These are phyloP conservation scores for Anguilla anguilla DNA, from an alignment of 2,797 vertebrate species.

Conservation along the genomic window DNA sequence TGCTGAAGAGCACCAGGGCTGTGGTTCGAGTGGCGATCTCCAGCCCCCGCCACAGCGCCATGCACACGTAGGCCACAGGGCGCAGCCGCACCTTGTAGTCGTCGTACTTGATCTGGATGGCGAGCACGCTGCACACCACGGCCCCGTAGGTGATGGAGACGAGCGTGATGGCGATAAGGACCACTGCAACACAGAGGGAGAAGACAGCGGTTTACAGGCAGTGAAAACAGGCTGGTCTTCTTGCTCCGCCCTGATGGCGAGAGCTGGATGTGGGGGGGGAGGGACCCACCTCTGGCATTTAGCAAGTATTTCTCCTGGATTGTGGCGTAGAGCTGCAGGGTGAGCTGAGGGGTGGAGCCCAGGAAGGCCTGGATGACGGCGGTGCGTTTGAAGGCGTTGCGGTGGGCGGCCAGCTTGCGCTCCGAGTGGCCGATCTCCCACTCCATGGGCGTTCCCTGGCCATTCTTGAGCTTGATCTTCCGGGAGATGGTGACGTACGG, in stretches of 20 bases:
- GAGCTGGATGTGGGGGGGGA: no score
- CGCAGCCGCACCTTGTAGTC: conserved; percentile 89
- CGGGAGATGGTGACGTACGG: conserved; percentile 92
- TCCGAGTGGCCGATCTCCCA: conserved; percentile 88
- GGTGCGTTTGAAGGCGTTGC: conserved; percentile 92
- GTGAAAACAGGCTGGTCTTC: neutral
- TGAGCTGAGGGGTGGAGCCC: conserved; percentile 93
- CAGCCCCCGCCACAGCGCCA: conserved; percentile 86
- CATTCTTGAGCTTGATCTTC: conserved; percentile 82
- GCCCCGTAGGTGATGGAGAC: conserved; percentile 91
- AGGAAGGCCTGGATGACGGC: conserved; percentile 95
- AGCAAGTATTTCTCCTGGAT: conserved; percentile 83
- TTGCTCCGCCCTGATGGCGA: neutral
- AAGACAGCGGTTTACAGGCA: neutral
- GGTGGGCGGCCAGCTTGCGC: conserved; percentile 83
- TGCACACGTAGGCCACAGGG: conserved; percentile 81
- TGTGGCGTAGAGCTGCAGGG: conserved; percentile 91
- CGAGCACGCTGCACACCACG: conserved; percentile 86
- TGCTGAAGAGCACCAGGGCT: conserved; percentile 90
- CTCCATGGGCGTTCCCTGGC: conserved; percentile 77
- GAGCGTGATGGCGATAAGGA: conserved; percentile 87
- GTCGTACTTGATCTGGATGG: conserved; percentile 94
- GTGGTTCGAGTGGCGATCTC: conserved; percentile 89
- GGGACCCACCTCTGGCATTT: conserved; percentile 72
- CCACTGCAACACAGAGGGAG: conserved; percentile 63